A percentile compares a stretch with the other conserved stretches of the same genome.
Conservation (phyloP, 2,888 invertebrate genomes). For the Bhutanitis thaidina region DNA sequence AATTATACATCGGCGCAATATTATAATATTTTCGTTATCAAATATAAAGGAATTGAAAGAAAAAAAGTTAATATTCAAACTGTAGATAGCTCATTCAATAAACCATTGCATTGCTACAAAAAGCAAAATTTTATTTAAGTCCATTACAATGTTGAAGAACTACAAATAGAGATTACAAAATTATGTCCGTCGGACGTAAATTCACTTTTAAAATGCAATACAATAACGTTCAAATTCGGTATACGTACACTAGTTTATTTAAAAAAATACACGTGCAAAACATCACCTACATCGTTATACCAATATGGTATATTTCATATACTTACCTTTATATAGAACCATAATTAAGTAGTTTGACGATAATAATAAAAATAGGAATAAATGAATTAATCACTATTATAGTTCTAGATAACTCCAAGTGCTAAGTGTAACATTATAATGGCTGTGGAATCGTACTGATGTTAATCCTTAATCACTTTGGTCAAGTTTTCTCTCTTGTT, state of each 20-base stretch:
- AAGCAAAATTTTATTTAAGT: no score
- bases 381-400: slow-evolving; percentile 46
- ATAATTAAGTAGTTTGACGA: no score
- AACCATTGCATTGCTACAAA: not conserved
- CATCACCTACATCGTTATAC: not conserved
- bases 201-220: no score
- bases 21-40: not conserved
- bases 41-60: slow-evolving; percentile 12
- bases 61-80: not conserved
- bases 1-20: not conserved
- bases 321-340: no score
- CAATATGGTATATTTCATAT: no score
- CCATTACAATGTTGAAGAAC: no score
- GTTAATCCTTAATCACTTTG: slow-evolving; percentile 60
- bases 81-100: slow-evolving; percentile 3
- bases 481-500: slow-evolving; percentile 49
- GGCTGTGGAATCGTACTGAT: slow-evolving; percentile 78
- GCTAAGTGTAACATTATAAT: slow-evolving; percentile 70
- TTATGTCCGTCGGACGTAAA: no score
- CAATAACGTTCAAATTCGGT: slow-evolving; percentile 46
- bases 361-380: slow-evolving; percentile 19
- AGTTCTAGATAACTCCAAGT: slow-evolving; percentile 59
- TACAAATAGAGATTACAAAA: no score
- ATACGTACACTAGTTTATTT: slow-evolving; percentile 39
- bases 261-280: not conserved